Base-by-base conservation (phyloP, 2,113 vertebrate genomes). In the Labeo rohita region DNA sequence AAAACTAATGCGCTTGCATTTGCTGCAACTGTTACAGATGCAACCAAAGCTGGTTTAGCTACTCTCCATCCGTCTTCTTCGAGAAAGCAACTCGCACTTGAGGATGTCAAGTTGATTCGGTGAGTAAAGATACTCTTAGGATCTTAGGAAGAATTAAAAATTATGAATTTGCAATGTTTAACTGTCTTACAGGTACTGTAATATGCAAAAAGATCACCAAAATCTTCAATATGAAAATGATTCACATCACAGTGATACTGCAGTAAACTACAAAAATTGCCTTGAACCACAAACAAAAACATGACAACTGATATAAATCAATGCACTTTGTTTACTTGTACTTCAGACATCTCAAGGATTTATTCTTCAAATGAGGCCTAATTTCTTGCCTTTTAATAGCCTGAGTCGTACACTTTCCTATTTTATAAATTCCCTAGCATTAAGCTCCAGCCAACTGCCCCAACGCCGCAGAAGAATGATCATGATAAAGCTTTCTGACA, bases 401-500 rank as follows among this genome's bases (percentile, higher is more conserved):
- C n/a, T 59, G 21, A 47, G 15, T 61, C 85, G 50, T 56, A 79
- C 47, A 50, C 36, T 47, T 89, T 83, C 36, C 50, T 18, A 50
- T 76, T 81, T 70, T 16, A 72, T 72, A 66, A 59, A 52, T 76
- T 18, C 36, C 50, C 34, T 2, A 0, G 12, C 11, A 61, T 50
- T 54, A 54, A 54, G 36, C 61, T 56, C 13, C 16, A 63, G 56
- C 65, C n/a, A 70, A 47, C 49, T n/a, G 34, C 47, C 34, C 21
- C 49, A 70, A 78, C 8, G 36, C 76, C 5, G 1, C 54, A 84
- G 68, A 59, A 84, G 34, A 75, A 83, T 68, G 72, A 83, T 85
- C 28, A 78, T 12, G 61, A 77, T 88, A 66, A 84, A 85, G 82
- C 61, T 78, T 77, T 39, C 66, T 87, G 85, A 87, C 84, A 54